Percentiles rank a stretch among this genome's conserved stretches.
These are phyloP conservation scores for Neoaliturus tenellus DNA, from an alignment of 2,888 invertebrate genomes.

Conservation along the genomic window DNA sequence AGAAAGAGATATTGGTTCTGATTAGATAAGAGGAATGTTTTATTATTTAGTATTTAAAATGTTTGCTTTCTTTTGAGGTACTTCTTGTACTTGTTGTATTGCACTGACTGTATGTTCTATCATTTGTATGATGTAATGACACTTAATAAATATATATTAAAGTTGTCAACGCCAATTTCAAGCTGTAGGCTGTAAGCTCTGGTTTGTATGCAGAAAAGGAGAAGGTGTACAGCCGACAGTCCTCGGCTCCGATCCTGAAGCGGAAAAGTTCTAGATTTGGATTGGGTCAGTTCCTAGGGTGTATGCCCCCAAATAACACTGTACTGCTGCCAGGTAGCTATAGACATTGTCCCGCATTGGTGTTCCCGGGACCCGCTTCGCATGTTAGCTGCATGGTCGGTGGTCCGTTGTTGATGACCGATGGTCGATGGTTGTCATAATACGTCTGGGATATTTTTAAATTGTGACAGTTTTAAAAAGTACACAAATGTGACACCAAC, in stretches of 20 bases:
- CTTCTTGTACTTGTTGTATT: too few relatives aligned
- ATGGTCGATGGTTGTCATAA: background rate
- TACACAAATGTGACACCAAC: too few relatives aligned
- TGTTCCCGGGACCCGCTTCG: constrained; percentile 44
- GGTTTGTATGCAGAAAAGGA: constrained; percentile 79
- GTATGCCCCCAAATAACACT: constrained; percentile 76
- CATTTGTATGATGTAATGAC: too few relatives aligned
- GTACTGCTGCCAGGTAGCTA: constrained; percentile 75
- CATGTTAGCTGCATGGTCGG: constrained; percentile 49
- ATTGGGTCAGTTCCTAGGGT: constrained; percentile 87
- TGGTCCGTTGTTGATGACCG: background rate
- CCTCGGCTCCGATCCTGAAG: constrained; percentile 96
- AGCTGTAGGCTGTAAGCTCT: constrained; percentile 3
- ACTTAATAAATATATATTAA: too few relatives aligned
- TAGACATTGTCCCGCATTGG: constrained; percentile 54
- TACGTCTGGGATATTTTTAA: too few relatives aligned
- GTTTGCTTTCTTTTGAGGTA: too few relatives aligned
- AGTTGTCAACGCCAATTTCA: too few relatives aligned
- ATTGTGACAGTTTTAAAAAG: too few relatives aligned
- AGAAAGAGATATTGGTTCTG: too few relatives aligned
- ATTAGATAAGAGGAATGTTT: too few relatives aligned
- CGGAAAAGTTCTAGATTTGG: constrained; percentile 95
- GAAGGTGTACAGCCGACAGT: constrained; percentile 92
- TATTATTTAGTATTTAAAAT: too few relatives aligned
- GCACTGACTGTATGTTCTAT: too few relatives aligned